Percentiles rank a stretch among this genome's conserved stretches.
phyloP scores from a whole-genome alignment of 2,797 vertebrate genomes.

The Acipenser ruthenus region DNA sequence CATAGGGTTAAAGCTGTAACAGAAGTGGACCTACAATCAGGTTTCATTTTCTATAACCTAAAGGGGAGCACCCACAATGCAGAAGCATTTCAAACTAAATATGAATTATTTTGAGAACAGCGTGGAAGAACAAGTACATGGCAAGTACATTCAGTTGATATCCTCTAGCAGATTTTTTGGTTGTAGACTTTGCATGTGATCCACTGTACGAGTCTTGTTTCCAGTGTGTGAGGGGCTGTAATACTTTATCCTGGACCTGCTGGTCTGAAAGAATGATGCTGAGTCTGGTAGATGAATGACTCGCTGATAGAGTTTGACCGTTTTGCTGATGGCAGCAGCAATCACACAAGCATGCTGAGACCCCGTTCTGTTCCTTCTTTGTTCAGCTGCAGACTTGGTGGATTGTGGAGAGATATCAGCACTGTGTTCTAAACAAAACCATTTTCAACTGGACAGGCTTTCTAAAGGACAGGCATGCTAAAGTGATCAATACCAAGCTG shows the following conservation, averaged over 20 bases:
- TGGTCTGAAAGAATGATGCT: background rate
- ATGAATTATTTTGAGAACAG: too few species aligned
- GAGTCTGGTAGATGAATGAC: slow-evolving; percentile 25
- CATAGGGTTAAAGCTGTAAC: too few species aligned
- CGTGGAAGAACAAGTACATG: background rate
- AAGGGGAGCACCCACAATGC: background rate
- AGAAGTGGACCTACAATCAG: too few species aligned
- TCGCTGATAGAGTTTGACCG: slow-evolving; percentile 38
- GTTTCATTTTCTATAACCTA: too few species aligned
- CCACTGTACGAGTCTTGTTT: background rate
- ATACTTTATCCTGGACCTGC: background rate
- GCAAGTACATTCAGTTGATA: too few species aligned
- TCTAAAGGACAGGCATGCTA: background rate
- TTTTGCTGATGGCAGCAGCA: slow-evolving; percentile 28
- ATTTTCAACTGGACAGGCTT: background rate
- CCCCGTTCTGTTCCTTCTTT: too few species aligned
- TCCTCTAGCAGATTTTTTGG: background rate
- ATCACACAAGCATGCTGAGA: slow-evolving; percentile 13
- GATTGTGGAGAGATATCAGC: background rate
- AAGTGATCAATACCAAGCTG: background rate
- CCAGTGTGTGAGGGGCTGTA: background rate
- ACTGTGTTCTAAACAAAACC: slow-evolving; percentile 3
- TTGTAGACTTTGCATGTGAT: background rate
- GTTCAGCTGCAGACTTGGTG: too few species aligned
- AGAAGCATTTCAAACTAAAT: background rate